A percentile compares a stretch with the other conserved stretches of the same genome.
These are phyloP conservation scores for Entomyzon cyanotis DNA, from an alignment of 2,113 vertebrate species.

Conservation along the genomic window DNA sequence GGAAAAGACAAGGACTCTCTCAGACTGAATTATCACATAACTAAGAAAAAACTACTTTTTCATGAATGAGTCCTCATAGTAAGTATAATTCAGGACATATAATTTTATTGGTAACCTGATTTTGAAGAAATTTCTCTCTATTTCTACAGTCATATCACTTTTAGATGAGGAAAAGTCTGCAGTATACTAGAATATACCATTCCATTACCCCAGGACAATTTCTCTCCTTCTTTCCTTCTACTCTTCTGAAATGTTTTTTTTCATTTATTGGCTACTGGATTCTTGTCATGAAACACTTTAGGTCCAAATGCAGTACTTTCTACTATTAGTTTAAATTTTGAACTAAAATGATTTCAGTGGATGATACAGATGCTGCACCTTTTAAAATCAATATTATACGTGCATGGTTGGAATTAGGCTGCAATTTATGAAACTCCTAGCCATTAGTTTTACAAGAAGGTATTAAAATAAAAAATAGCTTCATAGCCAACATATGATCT, in stretches of 20 bases:
- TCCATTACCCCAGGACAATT: not conserved
- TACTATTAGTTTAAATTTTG: not conserved
- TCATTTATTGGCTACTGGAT: not conserved
- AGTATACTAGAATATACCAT: not conserved
- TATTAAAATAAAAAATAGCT: conserved; percentile 40
- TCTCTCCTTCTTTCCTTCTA: not conserved
- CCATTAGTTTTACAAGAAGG: not conserved
- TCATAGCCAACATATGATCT: not conserved
- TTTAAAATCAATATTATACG: not conserved
- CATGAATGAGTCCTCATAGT: not conserved
- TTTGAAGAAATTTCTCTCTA: not conserved
- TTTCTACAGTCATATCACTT: not conserved
- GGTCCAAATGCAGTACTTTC: not conserved
- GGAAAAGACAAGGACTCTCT: not conserved
- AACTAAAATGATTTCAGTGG: not conserved
- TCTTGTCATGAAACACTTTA: not conserved
- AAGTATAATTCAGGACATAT: not conserved
- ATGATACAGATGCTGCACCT: not conserved
- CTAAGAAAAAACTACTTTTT: not conserved
- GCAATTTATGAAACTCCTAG: not conserved
- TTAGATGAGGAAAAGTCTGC: not conserved
- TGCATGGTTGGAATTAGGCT: not conserved
- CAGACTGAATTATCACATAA: not conserved
- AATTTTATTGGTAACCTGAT: not conserved
- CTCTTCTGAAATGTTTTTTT: not conserved